A percentile compares a stretch with the other conserved stretches of the same genome.
Evolutionary conservation across 2,888 invertebrate species (phyloP).

Genomic region (Antheraea assamensis): DNA sequence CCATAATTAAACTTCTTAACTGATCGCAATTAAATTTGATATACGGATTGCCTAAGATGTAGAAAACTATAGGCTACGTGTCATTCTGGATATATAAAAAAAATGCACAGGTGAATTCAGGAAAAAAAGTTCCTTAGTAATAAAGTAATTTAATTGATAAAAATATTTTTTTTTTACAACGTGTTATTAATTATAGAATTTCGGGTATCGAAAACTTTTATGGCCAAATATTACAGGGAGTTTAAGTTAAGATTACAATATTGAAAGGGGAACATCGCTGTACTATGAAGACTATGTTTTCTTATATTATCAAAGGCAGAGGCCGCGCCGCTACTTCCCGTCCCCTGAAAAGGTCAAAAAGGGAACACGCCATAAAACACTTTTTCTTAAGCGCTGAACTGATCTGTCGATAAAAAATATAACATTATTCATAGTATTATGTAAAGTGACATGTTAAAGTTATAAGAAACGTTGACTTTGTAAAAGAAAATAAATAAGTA

Average conservation of each 20-base stretch:
- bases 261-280: constrained; percentile 56
- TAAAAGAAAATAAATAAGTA: background rate
- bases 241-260: too few relatives aligned
- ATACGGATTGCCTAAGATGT: too few relatives aligned
- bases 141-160: background rate
- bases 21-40: too few relatives aligned
- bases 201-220: background rate
- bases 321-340: constrained; percentile 68
- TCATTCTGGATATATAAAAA: too few relatives aligned
- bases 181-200: too few relatives aligned
- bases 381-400: constrained; percentile 57
- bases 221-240: too few relatives aligned
- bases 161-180: background rate
- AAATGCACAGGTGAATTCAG: too few relatives aligned
- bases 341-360: constrained; percentile 66
- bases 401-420: constrained; percentile 30
- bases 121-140: too few relatives aligned
- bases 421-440: constrained; percentile 17
- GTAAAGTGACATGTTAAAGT: constrained; percentile 6
- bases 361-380: constrained; percentile 66
- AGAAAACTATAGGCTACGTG: too few relatives aligned
- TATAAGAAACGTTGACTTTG: background rate
- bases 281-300: constrained; percentile 70
- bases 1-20: too few relatives aligned
- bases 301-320: constrained; percentile 77